These are phyloP conservation scores for Trichopoda pennipes DNA, from an alignment of 2,888 invertebrate genomes.

Conservation along the genomic window DNA sequence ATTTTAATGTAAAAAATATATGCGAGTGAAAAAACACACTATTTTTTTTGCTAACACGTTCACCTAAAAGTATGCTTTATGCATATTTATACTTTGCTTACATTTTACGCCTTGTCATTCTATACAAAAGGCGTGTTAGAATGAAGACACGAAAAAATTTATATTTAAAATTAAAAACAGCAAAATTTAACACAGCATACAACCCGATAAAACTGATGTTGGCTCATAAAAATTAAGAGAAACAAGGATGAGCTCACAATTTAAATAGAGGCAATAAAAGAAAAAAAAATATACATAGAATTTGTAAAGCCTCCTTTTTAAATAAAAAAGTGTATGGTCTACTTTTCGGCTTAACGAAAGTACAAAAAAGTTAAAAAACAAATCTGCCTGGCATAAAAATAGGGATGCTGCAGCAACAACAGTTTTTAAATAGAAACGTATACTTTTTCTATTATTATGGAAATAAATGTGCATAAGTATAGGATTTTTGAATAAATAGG, in stretches of 20 bases:
- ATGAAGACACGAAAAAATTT: conserved; percentile 19
- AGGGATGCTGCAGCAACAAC: conserved; percentile 46
- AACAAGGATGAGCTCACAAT: conserved; percentile 16
- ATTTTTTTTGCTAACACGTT: neutral
- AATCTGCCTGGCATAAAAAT: conserved; percentile 12
- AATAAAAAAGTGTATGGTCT: conserved; percentile 46
- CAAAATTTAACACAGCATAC: conserved; percentile 12
- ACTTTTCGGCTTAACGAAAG: conserved; percentile 54
- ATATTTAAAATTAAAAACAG: neutral
- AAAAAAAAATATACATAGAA: conserved; percentile 14
- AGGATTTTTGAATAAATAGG: neutral
- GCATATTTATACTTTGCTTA: conserved; percentile 23
- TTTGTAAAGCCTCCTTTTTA: conserved; percentile 28
- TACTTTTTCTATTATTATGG: neutral
- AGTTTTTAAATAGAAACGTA: neutral
- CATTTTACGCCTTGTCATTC: conserved; percentile 56
- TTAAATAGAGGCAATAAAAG: neutral
- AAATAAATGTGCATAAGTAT: conserved; percentile 8
- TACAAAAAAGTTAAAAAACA: conserved; percentile 32
- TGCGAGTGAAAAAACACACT: neutral
- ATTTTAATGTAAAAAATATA: neutral
- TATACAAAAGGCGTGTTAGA: conserved; percentile 59
- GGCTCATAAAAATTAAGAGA: conserved; percentile 52
- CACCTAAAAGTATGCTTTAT: conserved; percentile 52
- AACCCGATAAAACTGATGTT: conserved; percentile 31